Evolutionary conservation across 2,113 vertebrate genomes (phyloP).

Genomic region (Pardalotus punctatus): DNA sequence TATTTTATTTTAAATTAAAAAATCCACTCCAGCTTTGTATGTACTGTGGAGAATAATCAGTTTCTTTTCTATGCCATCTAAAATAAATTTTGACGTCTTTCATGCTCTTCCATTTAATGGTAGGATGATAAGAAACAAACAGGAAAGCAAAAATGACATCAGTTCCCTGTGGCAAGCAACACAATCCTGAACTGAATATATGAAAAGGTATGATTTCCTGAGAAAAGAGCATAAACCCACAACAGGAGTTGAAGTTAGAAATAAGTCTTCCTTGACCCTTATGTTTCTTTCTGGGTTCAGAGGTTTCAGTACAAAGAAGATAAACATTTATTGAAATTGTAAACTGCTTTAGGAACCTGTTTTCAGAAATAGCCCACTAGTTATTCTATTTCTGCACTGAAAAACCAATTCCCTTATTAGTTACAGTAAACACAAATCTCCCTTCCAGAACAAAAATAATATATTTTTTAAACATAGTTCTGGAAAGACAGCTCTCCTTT

Average conservation of each 20-base stretch:
- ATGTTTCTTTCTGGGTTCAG: neutral
- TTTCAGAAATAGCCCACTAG: neutral
- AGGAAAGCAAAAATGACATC: neutral
- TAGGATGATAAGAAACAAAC: neutral
- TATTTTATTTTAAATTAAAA: neutral
- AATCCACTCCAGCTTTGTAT: neutral
- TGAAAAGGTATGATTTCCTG: neutral
- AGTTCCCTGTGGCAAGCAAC: neutral
- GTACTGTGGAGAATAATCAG: neutral
- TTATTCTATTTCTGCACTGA: neutral
- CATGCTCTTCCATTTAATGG: neutral
- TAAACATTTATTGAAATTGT: neutral
- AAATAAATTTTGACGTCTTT: neutral
- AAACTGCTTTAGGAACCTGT: neutral
- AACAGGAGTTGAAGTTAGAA: neutral
- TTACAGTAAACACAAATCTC: neutral
- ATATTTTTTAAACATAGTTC: neutral
- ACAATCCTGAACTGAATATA: neutral
- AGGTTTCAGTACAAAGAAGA: neutral
- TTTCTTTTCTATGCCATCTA: neutral
- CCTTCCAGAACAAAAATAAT: neutral
- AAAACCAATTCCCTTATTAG: neutral
- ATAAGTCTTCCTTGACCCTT: neutral
- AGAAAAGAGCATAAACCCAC: neutral
- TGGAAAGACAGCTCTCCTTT: neutral